Evolutionary conservation across 2,113 vertebrate species (phyloP).

Genomic region (Illadopsis cleaveri): DNA sequence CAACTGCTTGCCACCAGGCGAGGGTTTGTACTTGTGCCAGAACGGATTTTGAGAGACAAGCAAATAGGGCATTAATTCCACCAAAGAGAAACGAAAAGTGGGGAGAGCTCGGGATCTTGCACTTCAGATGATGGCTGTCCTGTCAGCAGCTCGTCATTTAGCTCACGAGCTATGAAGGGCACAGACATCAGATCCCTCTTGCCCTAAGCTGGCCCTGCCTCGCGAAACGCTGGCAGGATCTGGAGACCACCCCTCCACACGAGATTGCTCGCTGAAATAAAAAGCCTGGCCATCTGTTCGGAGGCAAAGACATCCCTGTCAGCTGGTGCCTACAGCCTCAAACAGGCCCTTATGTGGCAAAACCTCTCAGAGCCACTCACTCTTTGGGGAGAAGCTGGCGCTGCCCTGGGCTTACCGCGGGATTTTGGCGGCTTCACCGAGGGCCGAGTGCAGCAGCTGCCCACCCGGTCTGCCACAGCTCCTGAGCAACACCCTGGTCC

Average conservation of each 20-base stretch:
- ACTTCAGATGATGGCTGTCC: constrained; percentile 44
- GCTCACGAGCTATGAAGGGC: constrained; percentile 71
- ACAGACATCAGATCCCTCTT: constrained; percentile 71
- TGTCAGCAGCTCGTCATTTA: constrained; percentile 77
- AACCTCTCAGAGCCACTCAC: constrained; percentile 49
- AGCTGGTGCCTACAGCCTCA: constrained; percentile 65
- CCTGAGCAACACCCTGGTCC: background rate
- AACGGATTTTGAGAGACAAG: constrained; percentile 74
- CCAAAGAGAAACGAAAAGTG: constrained; percentile 69
- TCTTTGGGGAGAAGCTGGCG: constrained; percentile 57
- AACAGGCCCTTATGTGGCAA: constrained; percentile 79
- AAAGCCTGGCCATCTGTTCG: constrained; percentile 82
- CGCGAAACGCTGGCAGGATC: constrained; percentile 69
- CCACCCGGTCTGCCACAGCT: background rate
- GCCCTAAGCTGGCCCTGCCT: constrained; percentile 71
- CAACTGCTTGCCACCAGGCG: constrained; percentile 72
- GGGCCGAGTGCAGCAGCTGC: constrained; percentile 52
- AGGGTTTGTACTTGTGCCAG: constrained; percentile 74
- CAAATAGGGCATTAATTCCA: constrained; percentile 68
- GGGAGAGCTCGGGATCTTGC: constrained; percentile 59
- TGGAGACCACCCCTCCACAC: constrained; percentile 9
- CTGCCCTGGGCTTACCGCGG: background rate
- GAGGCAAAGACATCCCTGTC: constrained; percentile 76
- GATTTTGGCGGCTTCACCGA: constrained; percentile 47
- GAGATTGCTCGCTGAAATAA: constrained; percentile 73